Evolutionary conservation across 2,113 vertebrate species (phyloP).

Genomic region (Trinectes maculatus): DNA sequence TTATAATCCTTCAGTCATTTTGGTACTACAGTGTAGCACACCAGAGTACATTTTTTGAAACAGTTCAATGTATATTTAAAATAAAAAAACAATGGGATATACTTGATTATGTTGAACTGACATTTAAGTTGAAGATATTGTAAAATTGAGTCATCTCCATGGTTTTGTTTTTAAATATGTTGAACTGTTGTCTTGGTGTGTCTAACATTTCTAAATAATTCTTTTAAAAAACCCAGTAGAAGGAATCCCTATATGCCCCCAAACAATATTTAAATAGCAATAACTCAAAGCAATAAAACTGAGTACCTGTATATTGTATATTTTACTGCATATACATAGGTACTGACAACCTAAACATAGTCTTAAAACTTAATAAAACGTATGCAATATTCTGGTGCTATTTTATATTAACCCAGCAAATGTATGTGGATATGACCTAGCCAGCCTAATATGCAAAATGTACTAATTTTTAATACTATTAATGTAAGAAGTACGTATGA

Average conservation of each 20-base stretch:
- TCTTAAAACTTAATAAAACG: constrained; percentile 47
- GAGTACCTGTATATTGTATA: constrained; percentile 67
- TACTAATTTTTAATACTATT: constrained; percentile 62
- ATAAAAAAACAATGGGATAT: neutral
- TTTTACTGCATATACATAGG: constrained; percentile 52
- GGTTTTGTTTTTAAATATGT: constrained; percentile 6
- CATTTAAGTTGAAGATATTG: constrained; percentile 4
- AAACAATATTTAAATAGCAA: constrained; percentile 46
- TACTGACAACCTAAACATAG: constrained; percentile 63
- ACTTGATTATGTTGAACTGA: constrained; percentile 5
- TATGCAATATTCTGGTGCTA: constrained; percentile 77
- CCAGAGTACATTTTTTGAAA: constrained; percentile 16
- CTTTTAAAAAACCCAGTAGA: constrained; percentile 12
- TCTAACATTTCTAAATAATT: constrained; percentile 19
- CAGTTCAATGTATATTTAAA: neutral
- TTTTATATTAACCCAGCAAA: constrained; percentile 66
- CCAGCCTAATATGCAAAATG: constrained; percentile 71
- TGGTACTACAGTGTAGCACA: constrained; percentile 50
- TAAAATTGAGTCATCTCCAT: neutral
- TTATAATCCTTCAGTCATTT: constrained; percentile 18
- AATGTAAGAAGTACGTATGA: constrained; percentile 61
- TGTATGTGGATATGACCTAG: constrained; percentile 74
- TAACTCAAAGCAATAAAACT: constrained; percentile 54
- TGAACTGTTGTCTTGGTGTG: constrained; percentile 7
- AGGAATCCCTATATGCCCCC: constrained; percentile 17